phyloP scores from a whole-genome alignment of 2,113 vertebrate species.

The Nesogale talazaci region DNA sequence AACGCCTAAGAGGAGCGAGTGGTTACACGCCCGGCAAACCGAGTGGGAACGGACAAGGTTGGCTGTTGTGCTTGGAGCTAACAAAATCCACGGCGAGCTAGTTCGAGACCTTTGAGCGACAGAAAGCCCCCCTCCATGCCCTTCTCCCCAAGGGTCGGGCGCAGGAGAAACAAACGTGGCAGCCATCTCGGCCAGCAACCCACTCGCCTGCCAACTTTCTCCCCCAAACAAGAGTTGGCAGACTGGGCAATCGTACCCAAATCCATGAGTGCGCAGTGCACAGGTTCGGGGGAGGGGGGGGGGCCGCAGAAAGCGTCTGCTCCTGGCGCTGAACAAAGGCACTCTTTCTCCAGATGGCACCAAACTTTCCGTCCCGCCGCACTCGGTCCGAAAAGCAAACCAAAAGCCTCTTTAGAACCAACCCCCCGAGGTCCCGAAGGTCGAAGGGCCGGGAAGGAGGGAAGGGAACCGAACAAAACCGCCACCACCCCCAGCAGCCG shows the following conservation, averaged over 20 bases:
- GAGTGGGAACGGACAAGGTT: background rate
- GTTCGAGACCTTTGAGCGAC: no score
- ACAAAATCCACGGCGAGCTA: background rate
- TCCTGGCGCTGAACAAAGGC: slow-evolving; percentile 65
- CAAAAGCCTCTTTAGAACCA: background rate
- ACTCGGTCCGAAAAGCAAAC: background rate
- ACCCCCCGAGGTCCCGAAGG: slow-evolving; percentile 13
- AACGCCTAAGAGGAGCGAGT: background rate
- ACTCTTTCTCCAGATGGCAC: background rate
- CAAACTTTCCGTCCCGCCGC: slow-evolving; percentile 54
- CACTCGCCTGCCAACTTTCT: slow-evolving; percentile 23
- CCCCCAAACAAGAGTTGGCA: slow-evolving; percentile 50
- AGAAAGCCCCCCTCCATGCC: background rate
- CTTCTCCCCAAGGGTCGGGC: background rate
- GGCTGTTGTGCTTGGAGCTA: background rate
- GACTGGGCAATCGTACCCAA: slow-evolving; percentile 21
- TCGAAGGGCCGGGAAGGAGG: no score
- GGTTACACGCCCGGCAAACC: background rate
- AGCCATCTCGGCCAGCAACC: slow-evolving; percentile 64
- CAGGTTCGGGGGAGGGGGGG: background rate
- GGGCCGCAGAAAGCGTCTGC: slow-evolving; percentile 15
- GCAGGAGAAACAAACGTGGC: slow-evolving; percentile 62
- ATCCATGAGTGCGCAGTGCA: background rate
- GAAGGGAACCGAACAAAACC: no score
- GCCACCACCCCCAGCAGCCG: no score